phyloP scores from a whole-genome alignment of 2,888 invertebrate genomes.

The Dinocampus coccinellae region DNA sequence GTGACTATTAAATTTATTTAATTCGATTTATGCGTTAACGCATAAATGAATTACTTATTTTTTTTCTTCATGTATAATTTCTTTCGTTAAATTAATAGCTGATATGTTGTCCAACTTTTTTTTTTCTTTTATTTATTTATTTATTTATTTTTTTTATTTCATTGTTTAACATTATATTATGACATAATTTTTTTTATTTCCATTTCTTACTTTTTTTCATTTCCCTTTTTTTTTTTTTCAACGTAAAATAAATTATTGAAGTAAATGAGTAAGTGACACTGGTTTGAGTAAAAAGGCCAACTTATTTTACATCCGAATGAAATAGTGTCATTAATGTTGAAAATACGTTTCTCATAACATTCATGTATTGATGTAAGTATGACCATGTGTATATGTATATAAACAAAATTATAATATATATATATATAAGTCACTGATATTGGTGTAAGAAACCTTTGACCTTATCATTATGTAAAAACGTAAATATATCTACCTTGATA shows the following conservation, averaged over 20 bases:
- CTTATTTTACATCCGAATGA: slow-evolving; percentile 12
- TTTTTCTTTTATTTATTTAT: too few species aligned
- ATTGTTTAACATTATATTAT: too few species aligned
- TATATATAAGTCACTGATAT: too few species aligned
- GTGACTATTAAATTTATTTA: background rate
- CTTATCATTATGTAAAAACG: too few species aligned
- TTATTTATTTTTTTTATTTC: too few species aligned
- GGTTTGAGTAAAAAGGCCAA: background rate
- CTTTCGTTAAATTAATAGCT: background rate
- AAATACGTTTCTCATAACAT: background rate
- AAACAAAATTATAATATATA: too few species aligned
- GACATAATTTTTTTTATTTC: too few species aligned
- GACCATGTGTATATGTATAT: background rate
- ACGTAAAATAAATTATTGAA: too few species aligned
- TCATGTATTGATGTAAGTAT: background rate
- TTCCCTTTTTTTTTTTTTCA: background rate
- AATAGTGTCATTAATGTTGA: background rate
- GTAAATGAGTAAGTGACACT: background rate
- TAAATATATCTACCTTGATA: too few species aligned
- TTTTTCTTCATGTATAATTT: background rate
- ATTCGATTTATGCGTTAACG: background rate
- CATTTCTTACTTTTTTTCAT: too few species aligned
- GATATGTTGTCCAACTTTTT: background rate
- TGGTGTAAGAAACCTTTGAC: too few species aligned
- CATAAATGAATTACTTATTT: background rate